Base-by-base conservation (phyloP, 2,797 vertebrate species). In the Pelodytes ibericus region DNA sequence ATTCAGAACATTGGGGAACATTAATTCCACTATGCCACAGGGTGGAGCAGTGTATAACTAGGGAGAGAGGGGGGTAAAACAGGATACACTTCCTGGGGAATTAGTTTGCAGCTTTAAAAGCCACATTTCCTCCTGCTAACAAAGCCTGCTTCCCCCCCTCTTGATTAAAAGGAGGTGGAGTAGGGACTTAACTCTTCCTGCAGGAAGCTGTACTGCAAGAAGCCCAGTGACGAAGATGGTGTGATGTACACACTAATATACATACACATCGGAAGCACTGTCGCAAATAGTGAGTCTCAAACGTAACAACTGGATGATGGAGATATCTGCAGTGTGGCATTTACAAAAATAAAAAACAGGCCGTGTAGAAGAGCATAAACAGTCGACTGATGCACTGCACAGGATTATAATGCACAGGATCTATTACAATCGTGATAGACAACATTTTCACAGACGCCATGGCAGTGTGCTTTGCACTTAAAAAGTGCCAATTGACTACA, bases 61-160 rank as follows among this genome's bases (percentile, higher is more conserved):
- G 70, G 8, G 26, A 27, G 61, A 63, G 75, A 69, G 58, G 70
- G 65, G 63, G 67, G 73, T 72, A 44, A 74, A 69, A 74, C 77
- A 79, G 77, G 77, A 79, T 79, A 69, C 27, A 69, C 71, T 79
- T 79, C 77, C 77, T 69, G 64, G 77, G 66, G 64, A 73, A 68
- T 39, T 56, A n/a, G n/a, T 64, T 62, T 53, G n/a, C 3, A 36
- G 49, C 59, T 47, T 61, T 3, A 71, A 53, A 77, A 71, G 36
- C 29, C 71, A 53, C 9, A 44, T 72, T 74, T 73, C 76, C 64
- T 73, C 64, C 44, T 24, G 53, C 41, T 61, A 56, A 73, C 39
- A 73, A 68, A 62, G 39, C 24, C 56, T 13, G 25, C 63, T 30
- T 51, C 27, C 13, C 64, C 26, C 53, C 56, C 36, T 24, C 56